Evolutionary conservation across 2,797 vertebrate genomes (phyloP).

Genomic region (Chromis chromis): DNA sequence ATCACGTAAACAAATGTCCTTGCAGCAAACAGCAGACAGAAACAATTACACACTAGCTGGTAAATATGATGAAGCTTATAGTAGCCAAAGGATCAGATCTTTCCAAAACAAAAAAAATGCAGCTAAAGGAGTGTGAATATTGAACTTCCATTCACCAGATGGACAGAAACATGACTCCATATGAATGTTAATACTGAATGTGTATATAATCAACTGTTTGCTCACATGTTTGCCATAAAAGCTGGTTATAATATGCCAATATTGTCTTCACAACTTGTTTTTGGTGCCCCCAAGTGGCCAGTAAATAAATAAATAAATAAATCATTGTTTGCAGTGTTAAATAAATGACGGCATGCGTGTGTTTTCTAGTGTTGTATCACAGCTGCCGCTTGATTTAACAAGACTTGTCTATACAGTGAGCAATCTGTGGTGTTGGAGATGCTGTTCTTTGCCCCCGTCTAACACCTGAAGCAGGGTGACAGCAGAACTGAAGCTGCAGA

Average conservation of each 20-base stretch:
- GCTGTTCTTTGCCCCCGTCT: slow-evolving; percentile 43
- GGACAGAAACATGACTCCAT: background rate
- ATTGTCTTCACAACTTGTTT: background rate
- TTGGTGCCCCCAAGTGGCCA: background rate
- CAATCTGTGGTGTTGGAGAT: slow-evolving; percentile 31
- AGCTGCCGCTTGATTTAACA: background rate
- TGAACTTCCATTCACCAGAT: no score
- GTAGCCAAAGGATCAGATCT: background rate
- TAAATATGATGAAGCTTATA: slow-evolving; percentile 5
- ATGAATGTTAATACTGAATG: background rate
- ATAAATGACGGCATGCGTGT: background rate
- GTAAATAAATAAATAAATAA: background rate
- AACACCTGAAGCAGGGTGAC: slow-evolving; percentile 70
- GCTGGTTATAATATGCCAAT: background rate
- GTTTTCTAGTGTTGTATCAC: background rate
- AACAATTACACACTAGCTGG: background rate
- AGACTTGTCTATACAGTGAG: slow-evolving; percentile 6
- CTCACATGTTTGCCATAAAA: background rate
- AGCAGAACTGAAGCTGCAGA: slow-evolving; percentile 61
- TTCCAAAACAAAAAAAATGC: no score
- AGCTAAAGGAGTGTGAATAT: background rate
- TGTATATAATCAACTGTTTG: slow-evolving; percentile 13
- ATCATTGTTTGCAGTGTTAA: background rate
- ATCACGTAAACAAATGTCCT: no score
- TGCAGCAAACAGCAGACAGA: no score